These are phyloP conservation scores for Herminia tarsipennalis DNA, from an alignment of 2,888 invertebrate genomes.

Conservation along the genomic window DNA sequence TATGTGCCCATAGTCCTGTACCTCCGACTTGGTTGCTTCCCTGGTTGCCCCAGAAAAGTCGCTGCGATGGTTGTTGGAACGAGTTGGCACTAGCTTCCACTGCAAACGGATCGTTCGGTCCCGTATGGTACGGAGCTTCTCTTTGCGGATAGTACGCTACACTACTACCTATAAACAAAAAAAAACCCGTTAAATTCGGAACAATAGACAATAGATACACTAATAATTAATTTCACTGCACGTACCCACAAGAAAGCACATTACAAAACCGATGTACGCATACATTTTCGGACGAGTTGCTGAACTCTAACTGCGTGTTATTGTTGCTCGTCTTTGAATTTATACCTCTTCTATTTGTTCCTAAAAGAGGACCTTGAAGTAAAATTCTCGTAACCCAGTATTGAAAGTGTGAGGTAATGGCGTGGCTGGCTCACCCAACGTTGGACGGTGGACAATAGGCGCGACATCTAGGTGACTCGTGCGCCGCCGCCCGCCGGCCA, in stretches of 20 bases:
- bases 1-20: conserved; percentile 71
- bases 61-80: conserved; percentile 68
- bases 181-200: conserved; percentile 19
- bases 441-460: conserved; percentile 78
- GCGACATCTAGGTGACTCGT: conserved; percentile 84
- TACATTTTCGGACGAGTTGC: conserved; percentile 76
- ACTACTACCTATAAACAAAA: conserved; percentile 67
- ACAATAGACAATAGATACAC: conserved; percentile 19
- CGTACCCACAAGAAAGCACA: conserved; percentile 77
- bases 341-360: conserved; percentile 82
- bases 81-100: conserved; percentile 58
- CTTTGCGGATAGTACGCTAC: conserved; percentile 70
- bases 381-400: conserved; percentile 85
- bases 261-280: conserved; percentile 64
- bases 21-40: conserved; percentile 80
- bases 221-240: conserved; percentile 52
- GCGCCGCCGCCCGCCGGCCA: conserved; percentile 53
- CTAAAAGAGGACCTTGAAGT: conserved; percentile 83
- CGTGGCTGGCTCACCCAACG: conserved; percentile 77
- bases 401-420: conserved; percentile 84
- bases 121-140: conserved; percentile 68
- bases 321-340: conserved; percentile 78
- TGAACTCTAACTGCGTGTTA: conserved; percentile 74
- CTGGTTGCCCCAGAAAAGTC: conserved; percentile 73
- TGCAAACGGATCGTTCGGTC: conserved; percentile 67